Base-by-base conservation (phyloP, 2,113 vertebrate genomes). In the Neoarius graeffei region DNA sequence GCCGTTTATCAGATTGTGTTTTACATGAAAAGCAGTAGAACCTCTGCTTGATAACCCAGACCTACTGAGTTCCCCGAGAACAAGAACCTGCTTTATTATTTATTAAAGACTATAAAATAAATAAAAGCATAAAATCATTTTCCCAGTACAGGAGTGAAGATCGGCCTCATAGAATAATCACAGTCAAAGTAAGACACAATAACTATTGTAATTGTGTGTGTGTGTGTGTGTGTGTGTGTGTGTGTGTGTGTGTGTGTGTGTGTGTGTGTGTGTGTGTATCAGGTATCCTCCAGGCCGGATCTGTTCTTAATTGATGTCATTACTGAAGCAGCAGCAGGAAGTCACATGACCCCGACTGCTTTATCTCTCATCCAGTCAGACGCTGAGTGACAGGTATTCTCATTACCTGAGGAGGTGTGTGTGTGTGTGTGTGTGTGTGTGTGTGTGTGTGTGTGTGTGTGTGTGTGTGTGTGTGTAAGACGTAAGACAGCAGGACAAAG, bases 231-330 rank as follows among this genome's bases (percentile, higher is more conserved):
- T 90, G 83, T 87, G 83, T 91, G 59, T 85, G 71, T 87, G 81
- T 87, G 85, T 84, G 85, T 77, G 81, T 86, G 81, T 80, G 81
- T 54, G 74, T 52, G 74, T 77, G 69, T n/a, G n/a, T n/a, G n/a
- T n/a, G n/a, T n/a, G n/a, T n/a, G n/a, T n/a, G 62, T 69, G 66
- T 30, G 67, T 86, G 30, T 67, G 64, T 84, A 87, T 85, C 82
- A 60, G 20, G 87, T 87, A 80, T 88, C 85, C 59, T 60, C 42
- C 60, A 59, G 52, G 85, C 90, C 90, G 85, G 88, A 88, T 89
- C 90, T 87, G 86, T 77, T 88, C 86, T 84, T 90, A 90, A 90
- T 88, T 86, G 81, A 88, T 84, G 87, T 88, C 89, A 86, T 90
- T 90, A 90, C 56, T 57, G 89, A 69, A 86, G 67, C 73, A 90